Evolutionary conservation across 23 tunicate species (phyloP).

Genomic region (Halocynthia aurantium): DNA sequence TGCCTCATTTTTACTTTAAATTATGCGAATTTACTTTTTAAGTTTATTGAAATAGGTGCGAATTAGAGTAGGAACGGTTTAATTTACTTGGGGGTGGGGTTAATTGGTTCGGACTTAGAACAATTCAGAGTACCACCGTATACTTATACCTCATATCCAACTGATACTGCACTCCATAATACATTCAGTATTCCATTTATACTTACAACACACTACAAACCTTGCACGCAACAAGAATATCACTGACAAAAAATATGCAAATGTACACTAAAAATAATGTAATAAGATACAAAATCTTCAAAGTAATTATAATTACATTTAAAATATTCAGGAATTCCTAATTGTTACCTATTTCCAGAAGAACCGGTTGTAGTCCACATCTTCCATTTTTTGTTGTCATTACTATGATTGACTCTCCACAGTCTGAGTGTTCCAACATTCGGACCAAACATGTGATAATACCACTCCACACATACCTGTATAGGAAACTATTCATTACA

Average conservation of each 20-base stretch:
- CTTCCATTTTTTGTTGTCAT: conserved; percentile 38
- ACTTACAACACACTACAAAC: too few species aligned
- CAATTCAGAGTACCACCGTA: too few species aligned
- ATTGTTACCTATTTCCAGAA: conserved; percentile 64
- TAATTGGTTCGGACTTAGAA: too few species aligned
- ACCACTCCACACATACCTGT: conserved; percentile 73
- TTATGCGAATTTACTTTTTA: too few species aligned
- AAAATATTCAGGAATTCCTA: not conserved
- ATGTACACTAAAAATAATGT: not conserved
- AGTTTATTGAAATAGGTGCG: too few species aligned
- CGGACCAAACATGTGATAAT: conserved; percentile 92
- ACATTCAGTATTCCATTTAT: too few species aligned
- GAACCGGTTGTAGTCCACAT: conserved; percentile 74
- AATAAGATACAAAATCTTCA: not conserved
- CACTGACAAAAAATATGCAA: not conserved
- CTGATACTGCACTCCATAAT: too few species aligned
- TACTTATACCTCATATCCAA: too few species aligned
- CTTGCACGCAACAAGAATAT: too few species aligned
- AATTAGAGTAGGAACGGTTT: too few species aligned
- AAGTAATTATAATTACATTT: not conserved
- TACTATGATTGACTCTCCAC: conserved; percentile 45
- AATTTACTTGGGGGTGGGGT: too few species aligned
- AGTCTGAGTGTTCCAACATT: conserved; percentile 75
- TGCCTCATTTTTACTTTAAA: too few species aligned
- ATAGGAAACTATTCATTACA: not conserved